Conservation (phyloP, 2,888 invertebrate species). For the Anarsia innoxiella region DNA sequence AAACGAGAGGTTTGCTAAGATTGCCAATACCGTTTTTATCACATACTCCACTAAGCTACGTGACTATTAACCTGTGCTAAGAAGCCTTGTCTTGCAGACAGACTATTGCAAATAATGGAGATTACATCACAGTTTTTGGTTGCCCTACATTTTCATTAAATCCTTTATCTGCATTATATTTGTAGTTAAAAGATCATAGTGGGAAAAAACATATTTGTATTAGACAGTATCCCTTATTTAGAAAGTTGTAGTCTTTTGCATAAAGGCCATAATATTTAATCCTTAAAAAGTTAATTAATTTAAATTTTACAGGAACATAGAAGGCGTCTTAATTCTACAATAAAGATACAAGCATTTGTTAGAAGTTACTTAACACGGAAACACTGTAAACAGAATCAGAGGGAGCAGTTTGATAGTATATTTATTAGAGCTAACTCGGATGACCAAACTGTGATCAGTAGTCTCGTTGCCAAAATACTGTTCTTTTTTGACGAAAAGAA, state of each 20-base stretch:
- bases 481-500: slow-evolving; percentile 83
- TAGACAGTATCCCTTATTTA: too few relatives aligned
- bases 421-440: slow-evolving; percentile 61
- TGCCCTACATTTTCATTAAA: too few relatives aligned
- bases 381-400: slow-evolving; percentile 78
- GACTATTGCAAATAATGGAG: too few relatives aligned
- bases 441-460: slow-evolving; percentile 65
- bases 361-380: slow-evolving; percentile 84
- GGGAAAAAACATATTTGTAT: neutral
- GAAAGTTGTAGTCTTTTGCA: neutral
- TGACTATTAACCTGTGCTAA: too few relatives aligned
- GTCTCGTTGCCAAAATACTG: slow-evolving; percentile 79
- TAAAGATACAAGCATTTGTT: slow-evolving; percentile 87
- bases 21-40: too few relatives aligned
- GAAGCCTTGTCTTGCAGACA: too few relatives aligned
- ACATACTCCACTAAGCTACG: too few relatives aligned
- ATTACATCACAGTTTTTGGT: too few relatives aligned
- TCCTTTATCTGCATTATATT: too few relatives aligned
- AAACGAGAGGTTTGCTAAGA: slow-evolving; percentile 88
- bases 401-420: slow-evolving; percentile 81
- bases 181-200: too few relatives aligned
- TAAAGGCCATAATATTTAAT: neutral
- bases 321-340: slow-evolving; percentile 82
- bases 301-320: slow-evolving; percentile 76
- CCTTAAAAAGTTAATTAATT: too few relatives aligned